Conservation (phyloP, 2,113 vertebrate genomes). For the Chionodraco myersi region DNA sequence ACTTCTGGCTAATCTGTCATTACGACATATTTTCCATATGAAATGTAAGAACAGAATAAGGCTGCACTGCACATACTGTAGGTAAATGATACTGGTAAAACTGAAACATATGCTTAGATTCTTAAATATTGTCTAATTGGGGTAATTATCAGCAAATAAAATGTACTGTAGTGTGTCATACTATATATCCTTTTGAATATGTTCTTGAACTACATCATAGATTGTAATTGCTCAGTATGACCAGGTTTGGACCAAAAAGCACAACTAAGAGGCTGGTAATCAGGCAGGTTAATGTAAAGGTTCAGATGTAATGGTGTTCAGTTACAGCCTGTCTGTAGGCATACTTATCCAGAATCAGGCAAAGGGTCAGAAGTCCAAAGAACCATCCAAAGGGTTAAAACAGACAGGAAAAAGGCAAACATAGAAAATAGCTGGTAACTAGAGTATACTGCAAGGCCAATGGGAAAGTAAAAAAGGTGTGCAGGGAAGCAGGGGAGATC, state of each 20-base stretch:
- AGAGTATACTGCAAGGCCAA: not conserved
- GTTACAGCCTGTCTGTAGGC: not conserved
- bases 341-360: not conserved
- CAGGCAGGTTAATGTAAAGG: not conserved
- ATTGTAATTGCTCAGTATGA: not conserved
- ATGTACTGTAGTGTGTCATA: not conserved
- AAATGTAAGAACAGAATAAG: constrained; percentile 11
- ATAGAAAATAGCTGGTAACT: not conserved
- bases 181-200: not conserved
- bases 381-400: too few relatives aligned
- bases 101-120: constrained; percentile 7
- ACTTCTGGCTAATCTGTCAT: constrained; percentile 29
- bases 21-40: constrained; percentile 26
- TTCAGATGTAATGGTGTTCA: not conserved
- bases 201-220: not conserved
- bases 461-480: not conserved
- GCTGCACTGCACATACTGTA: not conserved
- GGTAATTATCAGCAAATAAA: not conserved
- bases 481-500: not conserved
- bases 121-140: not conserved
- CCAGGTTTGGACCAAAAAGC: not conserved
- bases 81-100: not conserved
- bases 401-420: not conserved
- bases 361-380: not conserved
- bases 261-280: not conserved